These are phyloP conservation scores for Aromia moschata DNA, from an alignment of 2,888 invertebrate genomes.

Conservation along the genomic window DNA sequence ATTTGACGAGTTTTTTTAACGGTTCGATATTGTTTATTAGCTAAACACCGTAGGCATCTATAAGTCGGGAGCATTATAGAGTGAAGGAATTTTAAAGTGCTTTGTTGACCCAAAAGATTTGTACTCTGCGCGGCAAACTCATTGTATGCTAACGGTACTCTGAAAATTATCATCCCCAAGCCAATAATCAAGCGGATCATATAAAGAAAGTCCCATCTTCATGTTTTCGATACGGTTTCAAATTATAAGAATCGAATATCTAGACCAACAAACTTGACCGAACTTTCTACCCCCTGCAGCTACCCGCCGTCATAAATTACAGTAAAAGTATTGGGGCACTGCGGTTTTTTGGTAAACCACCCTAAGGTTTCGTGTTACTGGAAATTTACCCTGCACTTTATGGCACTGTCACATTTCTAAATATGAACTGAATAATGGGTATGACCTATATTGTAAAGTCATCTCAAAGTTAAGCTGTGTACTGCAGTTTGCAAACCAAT, in stretches of 20 bases:
- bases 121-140: no score
- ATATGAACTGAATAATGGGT: constrained; percentile 20
- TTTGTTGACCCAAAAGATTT: no score
- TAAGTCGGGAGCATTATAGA: no score
- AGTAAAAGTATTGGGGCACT: constrained; percentile 17
- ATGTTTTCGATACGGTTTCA: constrained; percentile 26
- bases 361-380: constrained; percentile 10
- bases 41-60: no score
- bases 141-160: background rate
- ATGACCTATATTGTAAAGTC: constrained; percentile 22
- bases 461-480: constrained; percentile 26
- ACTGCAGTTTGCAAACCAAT: constrained; percentile 5
- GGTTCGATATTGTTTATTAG: no score
- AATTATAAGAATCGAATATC: background rate
- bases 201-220: constrained; percentile 27
- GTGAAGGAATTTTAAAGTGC: no score
- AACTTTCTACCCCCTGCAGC: constrained; percentile 27
- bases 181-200: background rate
- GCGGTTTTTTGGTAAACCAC: constrained; percentile 29
- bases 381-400: constrained; percentile 19
- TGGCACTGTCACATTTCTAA: constrained; percentile 23
- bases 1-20: no score
- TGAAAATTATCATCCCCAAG: background rate
- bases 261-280: constrained; percentile 1
- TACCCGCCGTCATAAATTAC: constrained; percentile 11